A percentile compares a stretch with the other conserved stretches of the same genome.
These are phyloP conservation scores for Acleris sparsana DNA, from an alignment of 2,888 invertebrate species.

Conservation along the genomic window DNA sequence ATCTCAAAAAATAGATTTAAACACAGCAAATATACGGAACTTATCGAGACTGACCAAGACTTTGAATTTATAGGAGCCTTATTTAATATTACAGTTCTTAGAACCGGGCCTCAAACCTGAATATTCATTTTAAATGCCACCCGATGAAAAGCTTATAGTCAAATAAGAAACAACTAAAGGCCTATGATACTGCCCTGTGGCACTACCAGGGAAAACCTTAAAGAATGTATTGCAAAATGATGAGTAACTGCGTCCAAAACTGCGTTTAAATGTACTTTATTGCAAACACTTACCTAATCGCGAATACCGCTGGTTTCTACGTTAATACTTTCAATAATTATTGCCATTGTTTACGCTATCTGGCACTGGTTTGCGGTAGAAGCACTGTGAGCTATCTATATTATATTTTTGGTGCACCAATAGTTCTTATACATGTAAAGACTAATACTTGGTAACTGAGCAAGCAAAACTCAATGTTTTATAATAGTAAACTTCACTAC, in stretches of 20 bases:
- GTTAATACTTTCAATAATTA: slow-evolving; percentile 64
- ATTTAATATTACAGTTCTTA: slow-evolving; percentile 2
- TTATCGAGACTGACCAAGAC: slow-evolving; percentile 12
- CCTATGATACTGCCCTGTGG: background rate
- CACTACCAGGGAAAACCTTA: background rate
- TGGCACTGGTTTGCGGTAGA: slow-evolving; percentile 58
- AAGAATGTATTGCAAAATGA: slow-evolving; percentile 22
- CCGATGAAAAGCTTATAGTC: background rate
- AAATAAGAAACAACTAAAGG: slow-evolving; percentile 9
- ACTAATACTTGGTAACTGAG: slow-evolving; percentile 32
- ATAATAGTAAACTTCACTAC: background rate
- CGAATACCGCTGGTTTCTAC: slow-evolving; percentile 39
- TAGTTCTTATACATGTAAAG: slow-evolving; percentile 55
- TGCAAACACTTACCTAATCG: slow-evolving; percentile 61
- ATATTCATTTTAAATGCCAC: slow-evolving; percentile 18
- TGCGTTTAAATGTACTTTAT: slow-evolving; percentile 59
- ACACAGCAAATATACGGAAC: background rate
- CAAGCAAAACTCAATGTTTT: slow-evolving; percentile 5
- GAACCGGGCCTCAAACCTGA: background rate
- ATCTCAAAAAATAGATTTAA: slow-evolving; percentile 12
- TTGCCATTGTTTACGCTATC: slow-evolving; percentile 59
- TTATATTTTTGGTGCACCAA: slow-evolving; percentile 68
- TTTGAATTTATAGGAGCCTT: background rate
- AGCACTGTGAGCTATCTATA: slow-evolving; percentile 74
- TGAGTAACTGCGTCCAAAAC: slow-evolving; percentile 14